Conservation (phyloP, 2,797 vertebrate genomes). For the Toxotes lorentzi region DNA sequence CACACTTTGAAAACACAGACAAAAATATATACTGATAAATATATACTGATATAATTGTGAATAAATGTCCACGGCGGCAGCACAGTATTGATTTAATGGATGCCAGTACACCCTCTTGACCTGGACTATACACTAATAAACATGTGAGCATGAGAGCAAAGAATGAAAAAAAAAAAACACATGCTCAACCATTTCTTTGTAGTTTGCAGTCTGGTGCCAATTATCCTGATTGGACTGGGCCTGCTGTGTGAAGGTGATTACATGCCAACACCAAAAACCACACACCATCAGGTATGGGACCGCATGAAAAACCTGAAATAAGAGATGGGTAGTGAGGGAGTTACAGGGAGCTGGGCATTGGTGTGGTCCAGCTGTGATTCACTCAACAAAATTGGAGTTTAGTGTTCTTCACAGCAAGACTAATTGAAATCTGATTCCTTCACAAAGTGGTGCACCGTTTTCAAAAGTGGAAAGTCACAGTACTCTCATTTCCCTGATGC, state of each 20-base stretch:
- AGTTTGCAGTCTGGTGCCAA: slow-evolving; percentile 75
- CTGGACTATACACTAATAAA: slow-evolving; percentile 51
- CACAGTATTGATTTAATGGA: slow-evolving; percentile 26
- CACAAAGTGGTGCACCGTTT: slow-evolving; percentile 30
- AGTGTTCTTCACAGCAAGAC: slow-evolving; percentile 33
- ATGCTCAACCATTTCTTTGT: slow-evolving; percentile 50
- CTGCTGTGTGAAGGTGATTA: slow-evolving; percentile 70
- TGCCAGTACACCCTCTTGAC: slow-evolving; percentile 26
- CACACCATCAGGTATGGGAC: slow-evolving; percentile 76
- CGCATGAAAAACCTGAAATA: slow-evolving; percentile 69
- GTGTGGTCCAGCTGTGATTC: slow-evolving; percentile 59
- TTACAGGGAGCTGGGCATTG: slow-evolving; percentile 32
- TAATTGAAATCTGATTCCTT: slow-evolving; percentile 60
- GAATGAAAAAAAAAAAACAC: slow-evolving; percentile 5
- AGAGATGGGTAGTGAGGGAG: slow-evolving; percentile 55
- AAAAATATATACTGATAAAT: slow-evolving; percentile 5
- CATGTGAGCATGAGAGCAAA: slow-evolving; percentile 16
- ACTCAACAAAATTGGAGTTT: slow-evolving; percentile 64
- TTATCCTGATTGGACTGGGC: slow-evolving; percentile 76
- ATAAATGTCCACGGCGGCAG: slow-evolving; percentile 17
- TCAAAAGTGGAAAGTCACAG: slow-evolving; percentile 23
- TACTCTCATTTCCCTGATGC: slow-evolving; percentile 40
- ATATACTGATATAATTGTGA: not conserved
- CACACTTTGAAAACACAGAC: not conserved
- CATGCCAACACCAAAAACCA: slow-evolving; percentile 53